Conservation (phyloP, 2,113 vertebrate species). For the Romanogobio albipinnatus region DNA sequence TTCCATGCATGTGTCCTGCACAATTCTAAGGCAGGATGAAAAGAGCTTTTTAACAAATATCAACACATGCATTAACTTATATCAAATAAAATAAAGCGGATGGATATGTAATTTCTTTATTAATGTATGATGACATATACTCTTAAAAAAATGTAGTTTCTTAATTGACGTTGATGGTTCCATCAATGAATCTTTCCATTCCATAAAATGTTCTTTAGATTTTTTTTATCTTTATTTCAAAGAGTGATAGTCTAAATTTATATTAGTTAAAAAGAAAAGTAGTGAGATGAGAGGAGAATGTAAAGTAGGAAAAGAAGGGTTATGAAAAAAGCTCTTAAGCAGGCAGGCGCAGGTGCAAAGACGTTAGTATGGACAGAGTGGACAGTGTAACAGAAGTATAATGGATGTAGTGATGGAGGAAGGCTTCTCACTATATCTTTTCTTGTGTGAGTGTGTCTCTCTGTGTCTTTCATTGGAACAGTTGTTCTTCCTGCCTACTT, state of each 20-base stretch:
- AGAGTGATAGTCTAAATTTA: not conserved
- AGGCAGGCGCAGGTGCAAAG: constrained; percentile 50
- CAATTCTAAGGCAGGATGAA: too few species aligned
- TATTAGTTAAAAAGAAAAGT: not conserved
- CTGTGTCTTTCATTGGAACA: constrained; percentile 60
- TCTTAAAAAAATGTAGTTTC: not conserved
- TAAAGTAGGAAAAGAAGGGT: not conserved
- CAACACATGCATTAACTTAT: too few species aligned
- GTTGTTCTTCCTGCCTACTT: constrained; percentile 72
- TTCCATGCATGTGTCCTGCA: too few species aligned
- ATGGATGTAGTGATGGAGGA: constrained; percentile 72
- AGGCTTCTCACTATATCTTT: constrained; percentile 58
- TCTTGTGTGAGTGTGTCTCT: constrained; percentile 30
- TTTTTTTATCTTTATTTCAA: not conserved
- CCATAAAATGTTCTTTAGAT: not conserved
- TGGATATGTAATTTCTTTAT: not conserved
- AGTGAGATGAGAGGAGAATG: not conserved
- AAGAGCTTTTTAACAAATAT: too few species aligned
- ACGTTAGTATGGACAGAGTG: constrained; percentile 57
- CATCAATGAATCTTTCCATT: not conserved
- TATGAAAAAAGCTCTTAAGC: constrained; percentile 18
- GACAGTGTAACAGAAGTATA: constrained; percentile 65
- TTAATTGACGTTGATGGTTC: not conserved
- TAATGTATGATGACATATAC: not conserved
- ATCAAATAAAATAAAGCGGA: too few species aligned